These are phyloP conservation scores for Anableps anableps DNA, from an alignment of 2,797 vertebrate species.

Conservation along the genomic window DNA sequence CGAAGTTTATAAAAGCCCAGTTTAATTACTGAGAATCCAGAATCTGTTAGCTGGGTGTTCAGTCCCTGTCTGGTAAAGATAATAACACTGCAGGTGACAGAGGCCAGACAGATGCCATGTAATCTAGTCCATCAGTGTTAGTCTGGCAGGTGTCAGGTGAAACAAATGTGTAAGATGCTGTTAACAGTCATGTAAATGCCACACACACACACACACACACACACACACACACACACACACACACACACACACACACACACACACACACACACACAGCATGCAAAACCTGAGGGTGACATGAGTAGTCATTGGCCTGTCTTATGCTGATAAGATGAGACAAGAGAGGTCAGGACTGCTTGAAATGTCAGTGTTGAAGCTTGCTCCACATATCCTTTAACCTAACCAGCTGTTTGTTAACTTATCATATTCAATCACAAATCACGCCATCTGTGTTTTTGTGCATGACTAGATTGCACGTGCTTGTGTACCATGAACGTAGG, in stretches of 20 bases:
- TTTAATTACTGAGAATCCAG: not conserved
- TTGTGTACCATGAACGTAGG: not conserved
- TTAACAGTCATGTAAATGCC: constrained; percentile 47
- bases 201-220: constrained; percentile 2
- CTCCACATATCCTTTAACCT: constrained; percentile 5
- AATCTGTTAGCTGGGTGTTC: not conserved
- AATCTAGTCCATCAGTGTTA: constrained; percentile 22
- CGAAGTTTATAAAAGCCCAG: not conserved
- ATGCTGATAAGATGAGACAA: constrained; percentile 59
- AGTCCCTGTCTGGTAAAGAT: constrained; percentile 4
- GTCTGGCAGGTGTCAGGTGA: constrained; percentile 28
- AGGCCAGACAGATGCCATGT: not conserved
- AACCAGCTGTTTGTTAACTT: constrained; percentile 5
- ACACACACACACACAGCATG: not conserved
- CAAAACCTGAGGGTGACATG: constrained; percentile 32
- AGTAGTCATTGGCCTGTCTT: constrained; percentile 42
- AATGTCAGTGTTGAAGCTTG: constrained; percentile 20
- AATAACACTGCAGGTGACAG: constrained; percentile 21
- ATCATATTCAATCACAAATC: not conserved
- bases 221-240: constrained; percentile 10
- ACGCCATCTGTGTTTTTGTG: constrained; percentile 2
- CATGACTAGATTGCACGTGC: not conserved
- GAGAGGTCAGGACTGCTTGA: constrained; percentile 49
- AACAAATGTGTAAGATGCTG: constrained; percentile 22
- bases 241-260: not conserved